Conservation (phyloP, 2,113 vertebrate species). For the Struthio camelus region DNA sequence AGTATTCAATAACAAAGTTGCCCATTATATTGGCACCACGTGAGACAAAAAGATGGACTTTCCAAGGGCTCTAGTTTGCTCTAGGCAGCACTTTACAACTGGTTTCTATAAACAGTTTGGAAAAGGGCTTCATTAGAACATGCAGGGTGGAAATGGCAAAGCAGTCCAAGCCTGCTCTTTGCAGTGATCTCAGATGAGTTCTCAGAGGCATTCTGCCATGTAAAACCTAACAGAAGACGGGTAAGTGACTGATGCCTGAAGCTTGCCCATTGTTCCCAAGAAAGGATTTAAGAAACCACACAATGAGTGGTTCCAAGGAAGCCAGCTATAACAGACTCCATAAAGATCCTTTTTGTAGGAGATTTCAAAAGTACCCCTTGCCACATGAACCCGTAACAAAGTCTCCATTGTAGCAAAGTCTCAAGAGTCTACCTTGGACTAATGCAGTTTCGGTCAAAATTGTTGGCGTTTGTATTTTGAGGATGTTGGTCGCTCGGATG, state of each 20-base stretch:
- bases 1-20: neutral
- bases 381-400: neutral
- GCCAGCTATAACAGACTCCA: neutral
- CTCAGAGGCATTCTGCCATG: neutral
- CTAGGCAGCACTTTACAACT: neutral
- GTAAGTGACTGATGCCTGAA: neutral
- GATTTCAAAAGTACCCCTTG: neutral
- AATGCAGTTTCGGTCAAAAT: neutral
- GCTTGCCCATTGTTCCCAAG: neutral
- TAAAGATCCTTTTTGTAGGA: neutral
- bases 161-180: neutral
- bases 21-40: neutral
- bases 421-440: neutral
- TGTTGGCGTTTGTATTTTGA: neutral
- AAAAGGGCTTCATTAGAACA: neutral
- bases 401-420: neutral
- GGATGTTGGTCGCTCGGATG: neutral
- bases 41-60: neutral
- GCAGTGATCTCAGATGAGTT: neutral
- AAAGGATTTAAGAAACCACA: neutral
- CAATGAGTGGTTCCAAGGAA: neutral
- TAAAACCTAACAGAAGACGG: neutral
- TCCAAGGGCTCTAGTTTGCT: neutral
- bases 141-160: neutral
- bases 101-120: neutral